phyloP scores from a whole-genome alignment of 2,797 vertebrate species.

The Atherinosoma microstoma region DNA sequence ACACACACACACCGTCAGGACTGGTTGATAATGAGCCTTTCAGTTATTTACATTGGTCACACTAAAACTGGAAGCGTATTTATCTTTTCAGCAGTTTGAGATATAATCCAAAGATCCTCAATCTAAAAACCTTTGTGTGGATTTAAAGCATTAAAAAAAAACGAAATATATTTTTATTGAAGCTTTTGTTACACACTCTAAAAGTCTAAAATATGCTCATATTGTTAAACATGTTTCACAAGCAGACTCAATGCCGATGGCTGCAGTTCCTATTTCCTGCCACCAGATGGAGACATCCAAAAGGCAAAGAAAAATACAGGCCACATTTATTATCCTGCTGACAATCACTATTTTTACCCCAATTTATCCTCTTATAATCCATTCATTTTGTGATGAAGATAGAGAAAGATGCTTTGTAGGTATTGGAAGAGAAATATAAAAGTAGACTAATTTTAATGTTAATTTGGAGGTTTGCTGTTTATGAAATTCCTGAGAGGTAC shows the following conservation, averaged over 20 bases:
- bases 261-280: neutral
- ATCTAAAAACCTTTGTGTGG: too few relatives aligned
- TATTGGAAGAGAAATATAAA: too few relatives aligned
- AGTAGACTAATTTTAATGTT: neutral
- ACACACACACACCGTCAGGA: neutral
- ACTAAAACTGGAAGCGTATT: constrained; percentile 45
- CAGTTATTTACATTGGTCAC: constrained; percentile 47
- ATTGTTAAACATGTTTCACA: neutral
- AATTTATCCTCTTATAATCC: too few relatives aligned
- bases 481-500: too few relatives aligned
- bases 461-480: too few relatives aligned
- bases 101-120: constrained; percentile 2
- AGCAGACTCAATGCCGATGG: neutral
- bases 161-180: neutral
- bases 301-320: constrained; percentile 12
- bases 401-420: too few relatives aligned
- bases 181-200: neutral
- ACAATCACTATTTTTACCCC: neutral
- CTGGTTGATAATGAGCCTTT: constrained; percentile 39
- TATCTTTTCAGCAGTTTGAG: constrained; percentile 2
- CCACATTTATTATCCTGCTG: neutral
- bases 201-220: neutral
- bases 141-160: neutral
- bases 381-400: neutral
- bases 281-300: constrained; percentile 68